phyloP scores from a whole-genome alignment of 2,888 invertebrate species.

The Eugnorisma glareosa region DNA sequence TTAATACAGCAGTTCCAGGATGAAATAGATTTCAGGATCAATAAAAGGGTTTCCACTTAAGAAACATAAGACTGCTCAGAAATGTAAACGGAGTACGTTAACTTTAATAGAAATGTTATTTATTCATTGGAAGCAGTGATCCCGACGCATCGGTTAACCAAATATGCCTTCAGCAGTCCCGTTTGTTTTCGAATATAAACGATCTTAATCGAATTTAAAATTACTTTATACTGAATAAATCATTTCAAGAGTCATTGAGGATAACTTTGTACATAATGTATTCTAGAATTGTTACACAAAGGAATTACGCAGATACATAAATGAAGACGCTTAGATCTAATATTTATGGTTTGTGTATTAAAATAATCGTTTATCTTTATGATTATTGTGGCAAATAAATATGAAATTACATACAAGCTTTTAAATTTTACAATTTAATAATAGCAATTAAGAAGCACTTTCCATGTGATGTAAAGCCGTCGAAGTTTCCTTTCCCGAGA shows the following conservation, averaged over 20 bases:
- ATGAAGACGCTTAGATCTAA: constrained; percentile 22
- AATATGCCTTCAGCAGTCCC: constrained; percentile 71
- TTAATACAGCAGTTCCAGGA: not conserved
- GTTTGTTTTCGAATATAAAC: constrained; percentile 64
- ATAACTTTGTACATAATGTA: constrained; percentile 21
- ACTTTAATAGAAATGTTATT: constrained; percentile 70
- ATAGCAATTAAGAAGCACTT: constrained; percentile 38
- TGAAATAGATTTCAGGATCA: constrained; percentile 13
- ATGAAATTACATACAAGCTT: constrained; percentile 30
- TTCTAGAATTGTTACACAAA: constrained; percentile 20
- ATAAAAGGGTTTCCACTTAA: constrained; percentile 51
- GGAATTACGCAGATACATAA: constrained; percentile 7
- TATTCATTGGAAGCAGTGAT: constrained; percentile 75
- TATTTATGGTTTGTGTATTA: constrained; percentile 42
- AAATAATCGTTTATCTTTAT: constrained; percentile 34
- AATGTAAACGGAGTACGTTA: constrained; percentile 51
- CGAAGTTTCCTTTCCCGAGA: constrained; percentile 39
- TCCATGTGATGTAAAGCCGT: constrained; percentile 20
- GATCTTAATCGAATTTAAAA: constrained; percentile 66
- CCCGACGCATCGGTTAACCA: constrained; percentile 69
- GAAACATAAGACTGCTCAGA: constrained; percentile 57
- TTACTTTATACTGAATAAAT: constrained; percentile 62
- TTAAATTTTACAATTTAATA: constrained; percentile 40
- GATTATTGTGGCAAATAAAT: constrained; percentile 38
- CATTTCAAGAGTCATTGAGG: constrained; percentile 49